Percentiles rank a stretch among this genome's conserved stretches.
Evolutionary conservation across 2,888 invertebrate genomes (phyloP).

Genomic region (Miltochrista miniata): DNA sequence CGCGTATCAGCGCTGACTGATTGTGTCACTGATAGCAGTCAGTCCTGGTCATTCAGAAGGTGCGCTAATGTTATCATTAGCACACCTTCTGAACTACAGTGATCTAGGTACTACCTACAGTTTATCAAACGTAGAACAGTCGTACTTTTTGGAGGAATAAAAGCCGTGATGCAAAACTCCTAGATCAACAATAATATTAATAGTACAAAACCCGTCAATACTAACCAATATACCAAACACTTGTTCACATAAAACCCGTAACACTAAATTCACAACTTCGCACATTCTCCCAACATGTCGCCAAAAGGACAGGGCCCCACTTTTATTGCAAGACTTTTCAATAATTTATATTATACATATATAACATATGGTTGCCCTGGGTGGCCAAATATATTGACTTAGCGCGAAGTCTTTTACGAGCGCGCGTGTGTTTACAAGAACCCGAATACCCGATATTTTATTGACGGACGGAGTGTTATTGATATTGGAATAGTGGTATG

Average conservation of each 20-base stretch:
- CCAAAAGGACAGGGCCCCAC: slow-evolving; percentile 42
- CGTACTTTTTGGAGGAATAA: too few species aligned
- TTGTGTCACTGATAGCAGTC: too few species aligned
- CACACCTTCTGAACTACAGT: too few species aligned
- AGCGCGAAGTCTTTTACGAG: slow-evolving; percentile 26
- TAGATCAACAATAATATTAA: too few species aligned
- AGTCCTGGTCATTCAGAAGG: too few species aligned
- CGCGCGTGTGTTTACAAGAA: slow-evolving; percentile 24
- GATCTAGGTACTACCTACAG: too few species aligned
- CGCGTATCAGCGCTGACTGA: too few species aligned
- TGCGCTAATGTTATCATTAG: too few species aligned
- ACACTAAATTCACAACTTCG: slow-evolving; percentile 72
- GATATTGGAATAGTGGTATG: slow-evolving; percentile 1
- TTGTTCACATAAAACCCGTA: slow-evolving; percentile 31
- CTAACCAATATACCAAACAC: slow-evolving; percentile 1
- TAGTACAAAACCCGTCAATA: neutral
- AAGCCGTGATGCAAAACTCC: too few species aligned
- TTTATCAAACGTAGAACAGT: too few species aligned
- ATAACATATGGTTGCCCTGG: slow-evolving; percentile 48
- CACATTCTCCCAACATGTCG: slow-evolving; percentile 69
- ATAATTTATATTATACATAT: slow-evolving; percentile 63
- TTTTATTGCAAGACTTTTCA: slow-evolving; percentile 74
- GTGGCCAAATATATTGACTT: slow-evolving; percentile 22
- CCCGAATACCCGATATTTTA: slow-evolving; percentile 17
- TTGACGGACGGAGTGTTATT: slow-evolving; percentile 13